Conservation (phyloP, 92 coral and sea anemone species). For the Epizoanthus fatuus region DNA sequence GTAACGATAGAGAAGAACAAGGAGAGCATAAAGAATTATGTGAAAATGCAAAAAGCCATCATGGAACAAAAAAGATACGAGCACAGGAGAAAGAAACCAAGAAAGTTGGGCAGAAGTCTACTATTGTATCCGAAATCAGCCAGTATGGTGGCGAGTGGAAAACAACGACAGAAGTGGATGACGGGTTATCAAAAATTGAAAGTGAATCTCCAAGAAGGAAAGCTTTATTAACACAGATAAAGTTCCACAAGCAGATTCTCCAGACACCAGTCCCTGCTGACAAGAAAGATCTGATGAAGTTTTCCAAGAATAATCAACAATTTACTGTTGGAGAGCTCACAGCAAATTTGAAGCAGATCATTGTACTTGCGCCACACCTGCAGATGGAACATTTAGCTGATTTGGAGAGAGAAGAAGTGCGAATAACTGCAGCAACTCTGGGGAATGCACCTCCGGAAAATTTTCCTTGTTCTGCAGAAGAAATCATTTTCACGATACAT, state of each 20-base stretch:
- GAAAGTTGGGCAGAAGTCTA: neutral
- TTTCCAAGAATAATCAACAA: neutral
- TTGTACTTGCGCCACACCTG: constrained; percentile 8
- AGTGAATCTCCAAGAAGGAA: neutral
- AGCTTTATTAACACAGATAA: neutral
- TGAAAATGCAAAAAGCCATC: constrained; percentile 8
- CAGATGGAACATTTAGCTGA: constrained; percentile 21
- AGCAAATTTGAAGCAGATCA: neutral
- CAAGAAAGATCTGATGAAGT: neutral
- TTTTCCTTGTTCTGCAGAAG: constrained; percentile 9
- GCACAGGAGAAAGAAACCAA: constrained; percentile 4
- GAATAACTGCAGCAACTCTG: neutral
- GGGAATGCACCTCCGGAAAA: too few species aligned
- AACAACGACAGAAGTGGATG: neutral
- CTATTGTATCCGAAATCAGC: constrained; percentile 11
- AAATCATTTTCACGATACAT: constrained; percentile 23
- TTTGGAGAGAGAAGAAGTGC: neutral
- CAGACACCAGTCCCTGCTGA: constrained; percentile 22
- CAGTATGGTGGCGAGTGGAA: constrained; percentile 12
- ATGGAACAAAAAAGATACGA: neutral
- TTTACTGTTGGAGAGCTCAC: constrained; percentile 8
- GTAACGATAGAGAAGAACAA: constrained; percentile 1
- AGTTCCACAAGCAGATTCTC: constrained; percentile 9
- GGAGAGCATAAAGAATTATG: constrained; percentile 9
- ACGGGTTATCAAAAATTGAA: neutral